phyloP scores from a whole-genome alignment of 2,113 vertebrate species.

The Phoenicopterus ruber region DNA sequence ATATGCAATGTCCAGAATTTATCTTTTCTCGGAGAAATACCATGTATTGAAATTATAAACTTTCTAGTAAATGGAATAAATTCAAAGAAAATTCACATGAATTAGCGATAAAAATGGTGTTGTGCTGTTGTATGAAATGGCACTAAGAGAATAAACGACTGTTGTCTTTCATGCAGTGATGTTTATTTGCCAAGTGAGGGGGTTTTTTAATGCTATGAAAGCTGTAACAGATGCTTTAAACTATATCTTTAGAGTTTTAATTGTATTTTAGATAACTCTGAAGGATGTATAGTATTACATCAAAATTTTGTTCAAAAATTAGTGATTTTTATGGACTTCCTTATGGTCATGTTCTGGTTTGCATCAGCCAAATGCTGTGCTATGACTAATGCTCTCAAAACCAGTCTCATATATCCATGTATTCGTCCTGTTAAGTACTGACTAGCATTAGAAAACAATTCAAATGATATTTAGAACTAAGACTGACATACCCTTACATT shows the following conservation, averaged over 20 bases:
- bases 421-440: neutral
- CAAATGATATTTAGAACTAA: neutral
- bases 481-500: neutral
- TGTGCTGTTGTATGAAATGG: neutral
- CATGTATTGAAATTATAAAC: neutral
- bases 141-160: neutral
- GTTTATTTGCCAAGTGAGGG: neutral
- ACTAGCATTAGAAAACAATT: neutral
- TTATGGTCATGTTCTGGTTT: neutral
- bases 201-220: neutral
- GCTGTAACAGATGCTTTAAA: neutral
- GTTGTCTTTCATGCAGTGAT: neutral
- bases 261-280: neutral
- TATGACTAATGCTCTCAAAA: neutral
- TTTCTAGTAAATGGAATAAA: neutral
- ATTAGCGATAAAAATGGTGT: neutral
- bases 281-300: neutral
- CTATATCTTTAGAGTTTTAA: neutral
- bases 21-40: neutral
- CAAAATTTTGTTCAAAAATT: neutral
- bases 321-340: neutral
- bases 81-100: neutral
- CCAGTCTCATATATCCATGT: neutral
- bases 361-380: neutral
- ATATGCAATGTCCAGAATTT: neutral